Base-by-base conservation (phyloP, 2,888 invertebrate genomes). In the Cephus rjabovi region DNA sequence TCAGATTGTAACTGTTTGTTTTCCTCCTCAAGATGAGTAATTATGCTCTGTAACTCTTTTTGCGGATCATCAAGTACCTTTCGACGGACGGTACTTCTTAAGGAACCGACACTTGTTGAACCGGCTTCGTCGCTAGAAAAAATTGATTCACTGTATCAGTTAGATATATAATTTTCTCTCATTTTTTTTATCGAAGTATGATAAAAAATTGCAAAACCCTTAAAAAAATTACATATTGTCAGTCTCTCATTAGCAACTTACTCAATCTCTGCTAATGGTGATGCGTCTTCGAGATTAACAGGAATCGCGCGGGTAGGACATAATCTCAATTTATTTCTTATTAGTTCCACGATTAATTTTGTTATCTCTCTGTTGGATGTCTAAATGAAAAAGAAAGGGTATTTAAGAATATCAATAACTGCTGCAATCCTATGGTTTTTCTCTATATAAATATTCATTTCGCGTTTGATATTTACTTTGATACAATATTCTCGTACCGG, bases 11-110 rank as follows among this genome's bases (percentile, higher is more conserved):
- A 81, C 82, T 91, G 91, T 93, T 92, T 93, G 84, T 95, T 95
- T 88, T 95, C 95, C 71, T 94, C 93, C 91, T 96, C 96, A 81
- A 96, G 91, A 86, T 96, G 95, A 80, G 92, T 93, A 75, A 96
- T 96, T 82, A 96, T 94, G 86, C 95, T 94, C 85, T 96, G 95
- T 74, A 96, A 89, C 87, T 96, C 94, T 31, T 92, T 90, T 31
- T 94, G 92, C 0, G 95, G 95, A 82, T 94, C 94, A 79, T 84
- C 88, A 34, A 89, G 82, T 71, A 91, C 87, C 81, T 88, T 90
- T 82, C 88, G 86, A 79, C 84, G 86, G 4, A 89, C 86, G 30
- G 90, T 90, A 79, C 90, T 89, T 75, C 88, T 85, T 78, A 89
- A 76, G 11, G 90, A 87, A 76, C 87, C 81, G 68, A 88, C 85